phyloP scores from a whole-genome alignment of 2,888 invertebrate species.

The Microplitis manilae region DNA sequence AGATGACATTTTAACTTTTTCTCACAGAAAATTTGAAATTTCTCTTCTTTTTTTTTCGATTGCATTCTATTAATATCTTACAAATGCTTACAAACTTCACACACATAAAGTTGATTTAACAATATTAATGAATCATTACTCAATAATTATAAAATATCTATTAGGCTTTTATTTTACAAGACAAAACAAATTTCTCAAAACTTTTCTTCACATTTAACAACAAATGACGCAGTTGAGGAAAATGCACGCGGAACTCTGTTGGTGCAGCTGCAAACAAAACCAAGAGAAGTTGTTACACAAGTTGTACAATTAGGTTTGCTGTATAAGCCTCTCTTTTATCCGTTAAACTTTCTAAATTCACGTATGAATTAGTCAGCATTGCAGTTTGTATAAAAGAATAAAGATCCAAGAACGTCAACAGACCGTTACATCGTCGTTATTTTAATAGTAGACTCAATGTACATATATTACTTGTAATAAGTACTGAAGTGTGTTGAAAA shows the following conservation, averaged over 20 bases:
- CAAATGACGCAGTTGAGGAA: constrained; percentile 22
- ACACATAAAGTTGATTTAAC: background rate
- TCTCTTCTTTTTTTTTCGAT: no score
- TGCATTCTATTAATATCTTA: no score
- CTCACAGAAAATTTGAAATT: no score
- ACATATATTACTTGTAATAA: constrained; percentile 14
- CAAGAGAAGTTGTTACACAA: constrained; percentile 39
- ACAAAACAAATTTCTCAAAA: background rate
- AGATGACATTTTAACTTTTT: no score
- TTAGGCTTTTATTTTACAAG: background rate
- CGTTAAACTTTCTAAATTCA: constrained; percentile 64
- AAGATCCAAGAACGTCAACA: constrained; percentile 31
- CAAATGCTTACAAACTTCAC: no score
- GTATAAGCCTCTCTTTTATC: constrained; percentile 35
- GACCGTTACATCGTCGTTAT: constrained; percentile 29
- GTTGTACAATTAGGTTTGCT: constrained; percentile 40
- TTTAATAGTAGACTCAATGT: background rate
- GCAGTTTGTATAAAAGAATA: constrained; percentile 22
- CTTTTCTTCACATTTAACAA: constrained; percentile 2
- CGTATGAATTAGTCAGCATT: constrained; percentile 61
- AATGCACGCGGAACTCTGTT: constrained; percentile 30
- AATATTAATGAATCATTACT: background rate
- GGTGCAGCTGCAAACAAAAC: constrained; percentile 30
- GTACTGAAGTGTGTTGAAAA: background rate
- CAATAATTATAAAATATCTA: background rate